Evolutionary conservation across 1,140 invertebrate species (phyloP), one percentile per base, ranked within the genome.

Genomic region (Formica selysi): DNA sequence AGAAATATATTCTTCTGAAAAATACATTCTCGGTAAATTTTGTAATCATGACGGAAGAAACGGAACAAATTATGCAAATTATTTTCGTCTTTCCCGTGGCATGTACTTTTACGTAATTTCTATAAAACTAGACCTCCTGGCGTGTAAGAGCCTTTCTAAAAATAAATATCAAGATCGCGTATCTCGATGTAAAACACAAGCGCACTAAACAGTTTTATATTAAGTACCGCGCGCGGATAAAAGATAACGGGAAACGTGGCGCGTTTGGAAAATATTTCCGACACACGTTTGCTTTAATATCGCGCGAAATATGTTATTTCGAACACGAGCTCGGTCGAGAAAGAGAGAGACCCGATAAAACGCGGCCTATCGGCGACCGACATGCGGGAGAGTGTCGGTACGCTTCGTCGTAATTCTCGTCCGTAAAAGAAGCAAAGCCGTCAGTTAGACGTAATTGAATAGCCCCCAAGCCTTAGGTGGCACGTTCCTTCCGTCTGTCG

Each of bases 391-490:
- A 54, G 62, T 41, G 36, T 51, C 48, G 51, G 32, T 80, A 78
- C 32, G 62, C 44, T 32, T 48, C 73, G 22, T 44, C 74, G 76
- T 80, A 70, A 73, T 65, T 67, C 79, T 41, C 85, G 68, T 71
- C 61, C 22, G 26, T 73, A 32, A 65, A 73, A 57, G 71, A 62
- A 84, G 78, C 57, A 64, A 67, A 73, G 68, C 65, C 51, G 84
- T 76, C 80, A 59, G 80, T 84, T 84, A 64, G 61, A 41, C n/a
- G 41, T 84, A 76, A 84, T 84, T 76, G 81, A 84, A 84, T 65
- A 76, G 44, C 71, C 67, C 59, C 67, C 57, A 11, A 36, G 73
- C 57, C 22, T 59, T 41, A 62, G 70, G 44, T 44, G 41, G 71
- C 81, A 84, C 81, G 71, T 84, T 84, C 81, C 70, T 74, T 84